Percentiles rank a stretch among this genome's conserved stretches.
These are phyloP conservation scores for Arctocebus calabarensis DNA, from an alignment of 2,797 vertebrate species.

Conservation along the genomic window DNA sequence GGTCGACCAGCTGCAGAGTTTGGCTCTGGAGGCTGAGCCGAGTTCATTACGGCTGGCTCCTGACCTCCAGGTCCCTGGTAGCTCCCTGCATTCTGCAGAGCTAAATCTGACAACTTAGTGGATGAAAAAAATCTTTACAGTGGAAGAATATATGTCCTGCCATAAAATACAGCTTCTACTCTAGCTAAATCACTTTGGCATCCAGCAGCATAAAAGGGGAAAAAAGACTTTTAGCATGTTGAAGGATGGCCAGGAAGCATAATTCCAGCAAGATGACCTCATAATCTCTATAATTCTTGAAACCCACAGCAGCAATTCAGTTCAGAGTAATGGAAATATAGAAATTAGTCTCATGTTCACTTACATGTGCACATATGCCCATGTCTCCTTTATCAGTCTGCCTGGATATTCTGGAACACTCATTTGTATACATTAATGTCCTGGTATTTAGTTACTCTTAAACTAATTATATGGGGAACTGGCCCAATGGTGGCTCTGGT, in stretches of 20 bases:
- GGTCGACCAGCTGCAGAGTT: not conserved
- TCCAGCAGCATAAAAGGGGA: not conserved
- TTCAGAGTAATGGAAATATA: conserved; percentile 35
- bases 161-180: not conserved
- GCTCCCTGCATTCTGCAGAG: not conserved
- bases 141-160: not conserved
- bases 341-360: conserved; percentile 50
- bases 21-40: not conserved
- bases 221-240: not conserved
- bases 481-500: not conserved
- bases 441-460: conserved; percentile 50
- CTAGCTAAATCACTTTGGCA: not conserved
- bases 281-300: conserved; percentile 43
- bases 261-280: conserved; percentile 25
- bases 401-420: conserved; percentile 36
- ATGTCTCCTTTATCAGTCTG: conserved; percentile 20
- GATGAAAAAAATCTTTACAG: not conserved
- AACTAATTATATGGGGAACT: conserved; percentile 50
- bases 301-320: conserved; percentile 5
- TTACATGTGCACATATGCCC: not conserved
- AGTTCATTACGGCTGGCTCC: not conserved
- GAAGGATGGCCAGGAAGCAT: conserved; percentile 32
- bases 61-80: not conserved
- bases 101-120: not conserved
- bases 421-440: conserved; percentile 17